These are phyloP conservation scores for Scartelaos histophorus DNA, from an alignment of 2,113 vertebrate genomes.

Conservation along the genomic window DNA sequence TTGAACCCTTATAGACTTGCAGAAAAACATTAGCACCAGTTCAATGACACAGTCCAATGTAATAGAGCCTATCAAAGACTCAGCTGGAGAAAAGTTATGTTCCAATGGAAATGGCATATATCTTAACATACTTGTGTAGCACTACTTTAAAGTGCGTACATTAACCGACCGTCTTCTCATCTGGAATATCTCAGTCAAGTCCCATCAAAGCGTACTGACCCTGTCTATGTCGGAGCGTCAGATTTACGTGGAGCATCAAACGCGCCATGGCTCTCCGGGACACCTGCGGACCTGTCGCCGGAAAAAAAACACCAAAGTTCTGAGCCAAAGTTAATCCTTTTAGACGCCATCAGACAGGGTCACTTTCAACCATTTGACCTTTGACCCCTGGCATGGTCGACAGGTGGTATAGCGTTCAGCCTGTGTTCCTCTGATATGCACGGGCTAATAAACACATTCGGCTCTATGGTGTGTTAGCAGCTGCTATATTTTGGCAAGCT, in stretches of 20 bases:
- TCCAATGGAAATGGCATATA: background rate
- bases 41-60: background rate
- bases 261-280: constrained; percentile 45
- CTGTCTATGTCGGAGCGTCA: constrained; percentile 33
- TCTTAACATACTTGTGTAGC: background rate
- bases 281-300: constrained; percentile 48
- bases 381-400: constrained; percentile 16
- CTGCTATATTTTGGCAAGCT: constrained; percentile 54
- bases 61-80: background rate
- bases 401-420: constrained; percentile 58
- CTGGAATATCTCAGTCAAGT: constrained; percentile 17
- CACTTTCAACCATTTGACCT: constrained; percentile 47
- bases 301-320: constrained; percentile 58
- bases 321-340: constrained; percentile 58
- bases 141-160: background rate
- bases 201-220: constrained; percentile 22
- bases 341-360: constrained; percentile 49
- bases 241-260: constrained; percentile 70
- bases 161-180: constrained; percentile 8
- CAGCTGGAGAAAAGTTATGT: background rate
- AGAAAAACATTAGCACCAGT: background rate
- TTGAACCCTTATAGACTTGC: background rate
- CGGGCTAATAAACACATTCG: constrained; percentile 56
- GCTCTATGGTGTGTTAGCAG: constrained; percentile 55
- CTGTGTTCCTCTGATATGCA: constrained; percentile 36